Conservation (phyloP, 2,888 invertebrate genomes). For the Camponotus fellah region DNA sequence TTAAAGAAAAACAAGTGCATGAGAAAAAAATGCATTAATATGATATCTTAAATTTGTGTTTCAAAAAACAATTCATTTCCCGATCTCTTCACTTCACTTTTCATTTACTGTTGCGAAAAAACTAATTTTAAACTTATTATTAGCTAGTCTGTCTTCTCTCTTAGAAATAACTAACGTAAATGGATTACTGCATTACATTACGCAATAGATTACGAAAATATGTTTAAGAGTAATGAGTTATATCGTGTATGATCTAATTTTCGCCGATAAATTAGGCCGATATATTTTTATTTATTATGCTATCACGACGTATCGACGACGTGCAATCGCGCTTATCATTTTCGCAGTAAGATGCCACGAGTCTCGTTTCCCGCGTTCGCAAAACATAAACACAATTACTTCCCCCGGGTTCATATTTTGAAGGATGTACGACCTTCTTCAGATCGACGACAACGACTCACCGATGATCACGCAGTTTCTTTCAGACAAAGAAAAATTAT, state of each 20-base stretch:
- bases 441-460: neutral
- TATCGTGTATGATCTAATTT: neutral
- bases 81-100: neutral
- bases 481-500: neutral
- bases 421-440: neutral
- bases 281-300: neutral
- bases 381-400: conserved; percentile 3
- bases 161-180: neutral
- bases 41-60: neutral
- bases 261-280: neutral
- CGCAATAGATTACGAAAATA: neutral
- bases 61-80: neutral
- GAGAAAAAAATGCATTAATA: neutral
- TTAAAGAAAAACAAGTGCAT: neutral
- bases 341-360: conserved; percentile 33
- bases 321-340: conserved; percentile 33
- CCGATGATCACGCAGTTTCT: neutral
- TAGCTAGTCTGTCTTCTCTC: neutral
- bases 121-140: neutral
- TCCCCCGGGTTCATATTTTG: conserved; percentile 18
- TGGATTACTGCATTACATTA: neutral
- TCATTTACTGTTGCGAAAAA: neutral
- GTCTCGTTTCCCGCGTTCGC: conserved; percentile 15
- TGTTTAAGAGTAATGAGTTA: too few relatives aligned
- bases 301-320: neutral